Conservation (phyloP, 2,113 vertebrate species). For the Herpetotheres cachinnans region DNA sequence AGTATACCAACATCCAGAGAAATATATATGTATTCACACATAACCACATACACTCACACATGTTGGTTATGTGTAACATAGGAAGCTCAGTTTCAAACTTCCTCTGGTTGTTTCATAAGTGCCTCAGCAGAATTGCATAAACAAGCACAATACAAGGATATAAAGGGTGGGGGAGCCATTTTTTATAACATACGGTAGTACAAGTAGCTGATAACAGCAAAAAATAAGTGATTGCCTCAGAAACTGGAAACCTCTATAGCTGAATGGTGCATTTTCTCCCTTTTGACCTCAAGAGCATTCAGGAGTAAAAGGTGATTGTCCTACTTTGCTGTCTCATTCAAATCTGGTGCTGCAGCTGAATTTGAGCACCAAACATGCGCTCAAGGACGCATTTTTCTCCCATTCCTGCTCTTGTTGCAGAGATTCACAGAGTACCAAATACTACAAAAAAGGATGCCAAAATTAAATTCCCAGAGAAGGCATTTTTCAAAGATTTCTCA, state of each 20-base stretch:
- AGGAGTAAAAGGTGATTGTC: slow-evolving; percentile 43
- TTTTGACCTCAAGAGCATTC: slow-evolving; percentile 52
- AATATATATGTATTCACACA: background rate
- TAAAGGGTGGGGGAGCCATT: background rate
- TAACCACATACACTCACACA: background rate
- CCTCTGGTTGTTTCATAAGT: background rate
- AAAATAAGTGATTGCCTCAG: slow-evolving; percentile 49
- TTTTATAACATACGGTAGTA: background rate
- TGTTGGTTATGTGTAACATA: background rate
- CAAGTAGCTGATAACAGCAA: slow-evolving; percentile 66
- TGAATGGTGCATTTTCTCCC: slow-evolving; percentile 52
- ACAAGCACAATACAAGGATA: slow-evolving; percentile 59
- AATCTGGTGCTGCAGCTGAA: slow-evolving; percentile 27
- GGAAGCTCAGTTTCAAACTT: background rate
- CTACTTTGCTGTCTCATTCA: slow-evolving; percentile 34
- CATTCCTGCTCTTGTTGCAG: background rate
- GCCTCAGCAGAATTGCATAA: slow-evolving; percentile 35
- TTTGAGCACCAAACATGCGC: fast-evolving
- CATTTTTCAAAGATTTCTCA: background rate
- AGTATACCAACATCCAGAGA: background rate
- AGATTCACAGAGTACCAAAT: background rate
- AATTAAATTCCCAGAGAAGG: background rate
- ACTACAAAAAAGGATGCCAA: background rate
- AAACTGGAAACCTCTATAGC: slow-evolving; percentile 36
- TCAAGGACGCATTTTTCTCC: background rate